Conservation (phyloP, 2,888 invertebrate genomes). For the Mesochorus sp. region DNA sequence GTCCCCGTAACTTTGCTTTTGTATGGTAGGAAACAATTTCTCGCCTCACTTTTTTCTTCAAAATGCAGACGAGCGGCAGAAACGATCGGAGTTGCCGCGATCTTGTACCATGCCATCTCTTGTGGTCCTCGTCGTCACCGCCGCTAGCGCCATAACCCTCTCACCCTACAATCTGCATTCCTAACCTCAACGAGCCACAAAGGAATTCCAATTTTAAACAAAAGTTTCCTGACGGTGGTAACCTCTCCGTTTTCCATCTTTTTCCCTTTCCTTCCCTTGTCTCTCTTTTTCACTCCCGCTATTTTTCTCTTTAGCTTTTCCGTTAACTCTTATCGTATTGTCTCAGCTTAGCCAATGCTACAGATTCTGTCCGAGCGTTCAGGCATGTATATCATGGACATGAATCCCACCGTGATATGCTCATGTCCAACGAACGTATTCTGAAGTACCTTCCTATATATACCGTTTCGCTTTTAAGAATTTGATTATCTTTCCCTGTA, state of each 20-base stretch:
- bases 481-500: constrained; percentile 48
- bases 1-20: constrained; percentile 45
- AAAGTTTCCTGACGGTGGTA: constrained; percentile 77
- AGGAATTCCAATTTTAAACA: constrained; percentile 80
- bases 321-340: constrained; percentile 6
- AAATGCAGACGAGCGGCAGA: constrained; percentile 18
- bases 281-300: constrained; percentile 18
- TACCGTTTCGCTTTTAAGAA: constrained; percentile 31
- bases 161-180: constrained; percentile 75
- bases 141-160: constrained; percentile 48
- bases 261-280: constrained; percentile 32
- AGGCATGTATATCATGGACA: constrained; percentile 65
- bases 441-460: no score
- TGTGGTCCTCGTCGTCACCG: constrained; percentile 71
- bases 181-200: constrained; percentile 78
- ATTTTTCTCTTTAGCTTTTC: constrained; percentile 23
- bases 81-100: neutral
- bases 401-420: no score
- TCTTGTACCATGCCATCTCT: neutral
- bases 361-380: constrained; percentile 64
- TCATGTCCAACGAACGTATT: no score
- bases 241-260: constrained; percentile 62
- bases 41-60: constrained; percentile 35
- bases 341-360: neutral
- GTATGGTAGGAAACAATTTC: constrained; percentile 57